Conservation (phyloP, 2,888 invertebrate species). For the Acronicta leporina region DNA sequence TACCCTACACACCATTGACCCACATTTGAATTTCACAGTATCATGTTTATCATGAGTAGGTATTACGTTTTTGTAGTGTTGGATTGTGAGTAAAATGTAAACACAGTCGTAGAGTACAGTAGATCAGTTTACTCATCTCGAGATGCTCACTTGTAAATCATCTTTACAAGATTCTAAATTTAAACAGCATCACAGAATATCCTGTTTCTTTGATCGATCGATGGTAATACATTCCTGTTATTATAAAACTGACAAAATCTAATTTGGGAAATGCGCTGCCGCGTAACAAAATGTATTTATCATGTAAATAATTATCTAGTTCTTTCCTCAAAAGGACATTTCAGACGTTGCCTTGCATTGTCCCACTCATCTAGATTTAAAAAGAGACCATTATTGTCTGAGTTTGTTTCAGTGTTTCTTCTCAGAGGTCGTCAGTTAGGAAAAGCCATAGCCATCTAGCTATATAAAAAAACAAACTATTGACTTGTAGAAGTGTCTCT, state of each 20-base stretch:
- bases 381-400: too few species aligned
- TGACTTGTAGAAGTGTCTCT: too few species aligned
- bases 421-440: too few species aligned
- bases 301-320: too few species aligned
- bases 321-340: too few species aligned
- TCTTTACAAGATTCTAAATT: constrained; percentile 32
- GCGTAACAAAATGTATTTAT: constrained; percentile 20
- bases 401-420: too few species aligned
- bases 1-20: constrained; percentile 2
- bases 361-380: too few species aligned
- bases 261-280: constrained; percentile 30
- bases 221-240: constrained; percentile 15
- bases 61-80: constrained; percentile 19
- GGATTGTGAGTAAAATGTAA: constrained; percentile 23
- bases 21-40: constrained; percentile 12
- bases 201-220: constrained; percentile 32
- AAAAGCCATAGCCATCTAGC: too few species aligned
- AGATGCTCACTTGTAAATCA: constrained; percentile 21
- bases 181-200: constrained; percentile 31
- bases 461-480: too few species aligned
- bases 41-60: constrained; percentile 25
- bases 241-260: constrained; percentile 35
- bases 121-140: constrained; percentile 26
- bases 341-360: too few species aligned
- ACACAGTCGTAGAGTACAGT: too few species aligned